These are phyloP conservation scores for Heliconius erato DNA, from an alignment of 2,888 invertebrate genomes.

Conservation along the genomic window DNA sequence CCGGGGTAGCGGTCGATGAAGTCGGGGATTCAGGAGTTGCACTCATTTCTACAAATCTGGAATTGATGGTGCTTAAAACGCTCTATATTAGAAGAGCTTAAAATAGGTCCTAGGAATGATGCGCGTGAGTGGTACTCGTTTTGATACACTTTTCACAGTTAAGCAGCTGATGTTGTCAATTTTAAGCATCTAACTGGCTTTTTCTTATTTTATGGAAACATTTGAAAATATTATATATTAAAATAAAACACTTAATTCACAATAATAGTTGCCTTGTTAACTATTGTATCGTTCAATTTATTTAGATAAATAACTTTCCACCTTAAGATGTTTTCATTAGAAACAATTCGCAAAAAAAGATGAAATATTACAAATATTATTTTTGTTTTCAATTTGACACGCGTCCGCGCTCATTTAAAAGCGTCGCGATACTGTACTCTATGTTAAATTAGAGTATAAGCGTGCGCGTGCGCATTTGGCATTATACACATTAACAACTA, in stretches of 20 bases:
- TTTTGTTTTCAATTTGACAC: slow-evolving; percentile 33
- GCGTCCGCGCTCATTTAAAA: slow-evolving; percentile 52
- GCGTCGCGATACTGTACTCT: slow-evolving; percentile 55
- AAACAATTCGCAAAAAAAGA: neutral
- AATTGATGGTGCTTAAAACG: neutral
- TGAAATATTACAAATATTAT: neutral
- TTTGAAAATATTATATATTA: neutral
- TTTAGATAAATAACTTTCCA: neutral
- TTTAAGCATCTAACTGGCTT: neutral
- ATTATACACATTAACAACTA: slow-evolving; percentile 30
- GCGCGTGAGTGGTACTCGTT: neutral
- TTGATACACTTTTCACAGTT: neutral
- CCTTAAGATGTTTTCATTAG: neutral
- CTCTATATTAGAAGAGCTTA: neutral
- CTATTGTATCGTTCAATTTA: neutral
- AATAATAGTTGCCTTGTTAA: neutral
- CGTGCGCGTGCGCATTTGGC: slow-evolving; percentile 57
- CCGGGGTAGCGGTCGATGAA: slow-evolving; percentile 61
- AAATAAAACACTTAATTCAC: slow-evolving; percentile 2
- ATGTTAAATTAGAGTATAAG: slow-evolving; percentile 42
- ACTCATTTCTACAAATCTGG: slow-evolving; percentile 51
- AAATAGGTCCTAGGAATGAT: slow-evolving; percentile 25
- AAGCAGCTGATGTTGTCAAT: neutral
- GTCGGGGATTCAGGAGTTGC: slow-evolving; percentile 62
- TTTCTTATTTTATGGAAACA: slow-evolving; percentile 8